Evolutionary conservation across 2,888 invertebrate genomes (phyloP).

Genomic region (Mythimna impura): DNA sequence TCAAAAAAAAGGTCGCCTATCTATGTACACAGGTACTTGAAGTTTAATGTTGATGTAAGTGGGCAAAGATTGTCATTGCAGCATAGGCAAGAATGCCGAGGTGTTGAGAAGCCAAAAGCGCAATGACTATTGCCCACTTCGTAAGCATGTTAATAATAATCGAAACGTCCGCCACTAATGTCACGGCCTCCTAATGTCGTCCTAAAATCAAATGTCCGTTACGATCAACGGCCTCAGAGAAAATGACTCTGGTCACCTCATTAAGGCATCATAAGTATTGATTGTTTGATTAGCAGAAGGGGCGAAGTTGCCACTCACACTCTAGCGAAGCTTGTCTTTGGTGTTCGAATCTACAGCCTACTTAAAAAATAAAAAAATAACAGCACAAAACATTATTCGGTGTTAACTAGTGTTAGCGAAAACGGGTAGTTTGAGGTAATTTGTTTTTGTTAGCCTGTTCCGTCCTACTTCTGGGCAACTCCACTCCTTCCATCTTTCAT

Average conservation of each 20-base stretch:
- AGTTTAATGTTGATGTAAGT: not conserved
- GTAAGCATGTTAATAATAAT: not conserved
- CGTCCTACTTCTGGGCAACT: too few relatives aligned
- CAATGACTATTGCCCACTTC: not conserved
- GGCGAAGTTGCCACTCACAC: not conserved
- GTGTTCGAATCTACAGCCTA: not conserved
- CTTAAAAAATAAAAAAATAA: not conserved
- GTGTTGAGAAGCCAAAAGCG: not conserved
- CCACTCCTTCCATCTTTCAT: too few relatives aligned
- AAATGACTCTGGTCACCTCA: not conserved
- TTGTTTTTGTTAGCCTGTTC: too few relatives aligned
- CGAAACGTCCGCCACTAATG: not conserved
- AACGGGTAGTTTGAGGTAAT: not conserved
- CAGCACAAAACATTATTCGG: not conserved
- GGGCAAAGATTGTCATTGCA: not conserved
- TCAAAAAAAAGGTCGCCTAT: too few relatives aligned
- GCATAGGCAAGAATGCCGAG: not conserved
- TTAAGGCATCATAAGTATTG: not conserved
- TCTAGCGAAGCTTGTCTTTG: not conserved
- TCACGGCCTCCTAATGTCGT: not conserved
- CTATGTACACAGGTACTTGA: too few relatives aligned
- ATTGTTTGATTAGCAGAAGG: not conserved
- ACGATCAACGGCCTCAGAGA: not conserved
- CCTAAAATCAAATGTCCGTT: constrained; percentile 13
- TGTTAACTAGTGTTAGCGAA: not conserved